phyloP scores from a whole-genome alignment of 2,888 invertebrate species.

The Habrosyne pyritoides region DNA sequence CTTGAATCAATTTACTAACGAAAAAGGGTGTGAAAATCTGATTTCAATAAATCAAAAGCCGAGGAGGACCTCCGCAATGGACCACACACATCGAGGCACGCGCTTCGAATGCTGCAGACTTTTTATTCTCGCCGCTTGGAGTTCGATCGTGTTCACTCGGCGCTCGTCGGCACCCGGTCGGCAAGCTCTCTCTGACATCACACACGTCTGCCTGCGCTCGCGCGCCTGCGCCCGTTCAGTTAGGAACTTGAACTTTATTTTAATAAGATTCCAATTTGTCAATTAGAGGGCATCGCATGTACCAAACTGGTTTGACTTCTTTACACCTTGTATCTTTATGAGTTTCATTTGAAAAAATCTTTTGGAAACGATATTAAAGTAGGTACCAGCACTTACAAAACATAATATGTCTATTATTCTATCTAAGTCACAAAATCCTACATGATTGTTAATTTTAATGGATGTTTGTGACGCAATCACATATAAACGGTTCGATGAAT shows the following conservation, averaged over 20 bases:
- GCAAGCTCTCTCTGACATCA: constrained; percentile 66
- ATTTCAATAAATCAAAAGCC: constrained; percentile 76
- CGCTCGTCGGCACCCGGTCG: constrained; percentile 70
- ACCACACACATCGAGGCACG: constrained; percentile 91
- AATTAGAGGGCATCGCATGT: constrained; percentile 84
- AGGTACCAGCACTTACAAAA: no score
- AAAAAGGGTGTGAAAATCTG: constrained; percentile 73
- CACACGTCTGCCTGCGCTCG: constrained; percentile 61
- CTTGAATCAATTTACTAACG: constrained; percentile 42
- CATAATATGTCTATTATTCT: no score
- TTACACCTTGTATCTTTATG: constrained; percentile 72
- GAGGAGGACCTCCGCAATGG: constrained; percentile 81
- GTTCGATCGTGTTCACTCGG: constrained; percentile 68
- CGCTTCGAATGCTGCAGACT: constrained; percentile 86
- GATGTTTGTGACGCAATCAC: no score
- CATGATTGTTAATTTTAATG: no score
- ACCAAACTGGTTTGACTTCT: constrained; percentile 78
- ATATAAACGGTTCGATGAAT: no score
- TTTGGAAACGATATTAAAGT: constrained; percentile 38
- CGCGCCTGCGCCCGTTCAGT: constrained; percentile 55
- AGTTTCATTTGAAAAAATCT: constrained; percentile 59
- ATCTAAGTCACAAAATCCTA: no score
- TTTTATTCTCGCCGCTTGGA: constrained; percentile 70
- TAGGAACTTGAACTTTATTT: constrained; percentile 83
- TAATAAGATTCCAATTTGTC: constrained; percentile 89